Conservation (phyloP, 2,888 invertebrate species). For the Ypsolopha scabrella region DNA sequence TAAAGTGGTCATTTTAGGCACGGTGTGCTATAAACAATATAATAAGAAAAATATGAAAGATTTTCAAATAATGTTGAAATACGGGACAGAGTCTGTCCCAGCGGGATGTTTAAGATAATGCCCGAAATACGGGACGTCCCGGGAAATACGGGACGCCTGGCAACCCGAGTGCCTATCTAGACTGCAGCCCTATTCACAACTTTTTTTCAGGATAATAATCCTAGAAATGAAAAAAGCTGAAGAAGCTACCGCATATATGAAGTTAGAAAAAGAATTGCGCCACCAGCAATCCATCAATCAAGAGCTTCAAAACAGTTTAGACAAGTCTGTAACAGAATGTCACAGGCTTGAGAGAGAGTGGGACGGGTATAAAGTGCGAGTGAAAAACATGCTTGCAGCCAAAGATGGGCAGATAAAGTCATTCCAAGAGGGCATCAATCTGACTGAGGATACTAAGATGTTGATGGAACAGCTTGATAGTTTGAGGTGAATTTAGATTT, state of each 20-base stretch:
- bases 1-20: too few relatives aligned
- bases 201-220: constrained; percentile 25
- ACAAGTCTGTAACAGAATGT: constrained; percentile 39
- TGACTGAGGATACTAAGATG: constrained; percentile 39
- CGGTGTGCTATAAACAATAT: too few relatives aligned
- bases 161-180: too few relatives aligned
- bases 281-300: constrained; percentile 40
- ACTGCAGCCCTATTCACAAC: neutral
- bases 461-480: constrained; percentile 40
- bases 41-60: too few relatives aligned
- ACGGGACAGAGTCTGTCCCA: too few relatives aligned
- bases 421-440: constrained; percentile 33
- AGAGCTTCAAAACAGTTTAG: constrained; percentile 35
- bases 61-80: too few relatives aligned
- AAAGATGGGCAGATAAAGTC: constrained; percentile 51
- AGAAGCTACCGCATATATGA: constrained; percentile 23
- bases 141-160: too few relatives aligned
- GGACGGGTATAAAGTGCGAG: constrained; percentile 54
- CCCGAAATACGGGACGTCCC: too few relatives aligned
- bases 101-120: too few relatives aligned
- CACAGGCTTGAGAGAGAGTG: constrained; percentile 47
- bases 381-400: constrained; percentile 47
- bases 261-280: constrained; percentile 43
- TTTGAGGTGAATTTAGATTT: constrained; percentile 36
- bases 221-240: constrained; percentile 24